Evolutionary conservation across 2,888 invertebrate species (phyloP).

Genomic region (Calameuta pallipes): DNA sequence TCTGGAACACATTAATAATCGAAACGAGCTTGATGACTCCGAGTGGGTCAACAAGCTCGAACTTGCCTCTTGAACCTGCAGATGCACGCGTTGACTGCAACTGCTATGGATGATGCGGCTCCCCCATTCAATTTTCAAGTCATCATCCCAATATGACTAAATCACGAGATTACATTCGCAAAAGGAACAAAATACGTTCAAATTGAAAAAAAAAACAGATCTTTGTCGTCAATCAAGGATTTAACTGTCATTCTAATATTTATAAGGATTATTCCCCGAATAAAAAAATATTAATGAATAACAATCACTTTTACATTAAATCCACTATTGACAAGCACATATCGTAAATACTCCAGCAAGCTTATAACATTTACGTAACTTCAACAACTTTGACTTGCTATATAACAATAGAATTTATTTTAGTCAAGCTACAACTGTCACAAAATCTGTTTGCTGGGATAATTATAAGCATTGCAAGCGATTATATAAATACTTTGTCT

Average conservation of each 20-base stretch:
- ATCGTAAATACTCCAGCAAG: neutral
- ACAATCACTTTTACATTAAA: neutral
- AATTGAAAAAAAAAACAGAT: neutral
- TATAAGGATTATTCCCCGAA: neutral
- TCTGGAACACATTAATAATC: neutral
- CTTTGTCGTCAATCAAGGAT: neutral
- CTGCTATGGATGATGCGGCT: neutral
- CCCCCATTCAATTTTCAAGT: neutral
- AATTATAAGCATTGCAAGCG: neutral
- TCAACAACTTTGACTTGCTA: neutral
- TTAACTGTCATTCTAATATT: neutral
- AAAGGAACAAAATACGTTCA: neutral
- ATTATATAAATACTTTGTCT: neutral
- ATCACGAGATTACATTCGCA: neutral
- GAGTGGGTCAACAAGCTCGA: slow-evolving; percentile 10
- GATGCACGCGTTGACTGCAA: neutral
- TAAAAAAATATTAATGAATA: neutral
- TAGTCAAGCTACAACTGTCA: neutral
- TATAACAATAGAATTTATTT: neutral
- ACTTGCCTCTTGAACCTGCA: slow-evolving; percentile 1
- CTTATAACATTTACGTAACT: neutral
- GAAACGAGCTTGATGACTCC: neutral
- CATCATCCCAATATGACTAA: neutral
- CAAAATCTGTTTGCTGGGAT: neutral
- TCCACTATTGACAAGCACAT: neutral